phyloP scores from a whole-genome alignment of 2,888 invertebrate genomes.

The Corbicula japonica region DNA sequence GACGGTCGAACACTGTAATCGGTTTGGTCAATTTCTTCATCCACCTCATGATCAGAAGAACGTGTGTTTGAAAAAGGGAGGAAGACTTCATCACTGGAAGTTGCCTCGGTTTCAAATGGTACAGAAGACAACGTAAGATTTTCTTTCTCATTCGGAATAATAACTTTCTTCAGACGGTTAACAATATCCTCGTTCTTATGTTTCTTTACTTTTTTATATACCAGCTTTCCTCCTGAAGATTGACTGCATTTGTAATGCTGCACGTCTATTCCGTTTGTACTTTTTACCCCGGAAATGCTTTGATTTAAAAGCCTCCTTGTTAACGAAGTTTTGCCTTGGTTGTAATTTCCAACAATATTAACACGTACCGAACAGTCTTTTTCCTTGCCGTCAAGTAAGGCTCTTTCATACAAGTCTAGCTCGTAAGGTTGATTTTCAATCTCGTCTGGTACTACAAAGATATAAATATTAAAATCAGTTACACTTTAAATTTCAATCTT shows the following conservation, averaged over 20 bases:
- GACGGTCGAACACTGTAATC: too few species aligned
- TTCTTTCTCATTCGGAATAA: neutral
- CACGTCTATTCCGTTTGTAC: neutral
- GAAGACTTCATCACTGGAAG: neutral
- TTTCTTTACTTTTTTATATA: neutral
- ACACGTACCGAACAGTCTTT: neutral
- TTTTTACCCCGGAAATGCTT: neutral
- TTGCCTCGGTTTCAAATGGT: too few species aligned
- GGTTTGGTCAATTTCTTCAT: too few species aligned
- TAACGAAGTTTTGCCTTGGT: neutral
- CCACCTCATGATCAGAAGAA: too few species aligned
- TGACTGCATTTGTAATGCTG: neutral
- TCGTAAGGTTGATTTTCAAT: neutral
- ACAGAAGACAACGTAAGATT: too few species aligned
- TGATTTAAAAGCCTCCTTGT: neutral
- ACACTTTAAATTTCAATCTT: too few species aligned
- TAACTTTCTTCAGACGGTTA: neutral
- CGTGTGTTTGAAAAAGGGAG: too few species aligned
- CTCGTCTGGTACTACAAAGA: neutral
- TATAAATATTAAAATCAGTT: too few species aligned
- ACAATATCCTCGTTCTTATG: neutral
- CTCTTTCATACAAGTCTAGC: neutral
- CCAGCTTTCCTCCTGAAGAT: neutral
- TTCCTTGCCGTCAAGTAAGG: too few species aligned
- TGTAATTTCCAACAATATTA: neutral